These are phyloP conservation scores for Pocillopora meandrina DNA, from an alignment of 92 coral and sea anemone genomes.

Conservation along the genomic window DNA sequence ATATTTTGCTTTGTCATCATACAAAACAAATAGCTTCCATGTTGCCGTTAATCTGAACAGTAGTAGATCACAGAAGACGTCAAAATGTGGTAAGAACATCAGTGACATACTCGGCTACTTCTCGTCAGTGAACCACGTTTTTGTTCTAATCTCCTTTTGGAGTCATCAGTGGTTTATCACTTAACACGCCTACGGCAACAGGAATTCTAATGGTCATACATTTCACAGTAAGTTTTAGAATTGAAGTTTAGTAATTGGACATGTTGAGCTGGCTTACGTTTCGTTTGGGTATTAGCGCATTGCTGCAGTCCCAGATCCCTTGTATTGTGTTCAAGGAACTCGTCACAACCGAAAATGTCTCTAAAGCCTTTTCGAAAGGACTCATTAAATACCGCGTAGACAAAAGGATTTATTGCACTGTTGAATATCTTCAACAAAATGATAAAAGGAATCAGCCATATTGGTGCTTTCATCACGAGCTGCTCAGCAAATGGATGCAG, in stretches of 20 bases:
- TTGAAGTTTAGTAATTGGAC: background rate
- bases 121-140: no score
- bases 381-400: conserved; percentile 9
- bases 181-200: no score
- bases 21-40: no score
- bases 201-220: no score
- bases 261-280: background rate
- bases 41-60: no score
- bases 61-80: no score
- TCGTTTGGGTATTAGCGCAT: background rate
- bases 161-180: no score
- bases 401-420: conserved; percentile 5
- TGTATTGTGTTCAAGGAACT: background rate
- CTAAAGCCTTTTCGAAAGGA: conserved; percentile 3
- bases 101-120: no score
- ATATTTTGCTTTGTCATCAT: no score
- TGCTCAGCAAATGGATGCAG: background rate
- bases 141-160: no score
- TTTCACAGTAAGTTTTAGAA: background rate
- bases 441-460: conserved; percentile 1
- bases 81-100: no score
- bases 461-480: background rate
- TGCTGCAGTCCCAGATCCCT: background rate
- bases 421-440: background rate
- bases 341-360: background rate